phyloP scores from a whole-genome alignment of 2,888 invertebrate genomes.

The Drosophila melanosoma region DNA sequence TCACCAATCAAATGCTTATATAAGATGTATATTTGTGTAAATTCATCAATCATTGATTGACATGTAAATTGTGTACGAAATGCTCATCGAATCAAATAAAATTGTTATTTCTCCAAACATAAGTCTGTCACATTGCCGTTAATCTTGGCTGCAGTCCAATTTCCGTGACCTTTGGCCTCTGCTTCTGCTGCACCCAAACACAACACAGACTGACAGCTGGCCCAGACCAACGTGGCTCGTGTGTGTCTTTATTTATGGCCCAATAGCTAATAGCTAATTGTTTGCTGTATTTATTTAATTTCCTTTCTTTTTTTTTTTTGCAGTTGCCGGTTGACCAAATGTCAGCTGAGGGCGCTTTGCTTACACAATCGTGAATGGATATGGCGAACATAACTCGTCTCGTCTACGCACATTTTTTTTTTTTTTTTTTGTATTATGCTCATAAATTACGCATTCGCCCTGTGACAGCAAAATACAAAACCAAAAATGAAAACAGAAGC shows the following conservation, averaged over 20 bases:
- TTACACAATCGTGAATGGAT: slow-evolving; percentile 31
- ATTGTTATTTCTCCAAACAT: slow-evolving; percentile 68
- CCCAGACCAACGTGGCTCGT: slow-evolving; percentile 2
- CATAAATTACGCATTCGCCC: slow-evolving; percentile 69
- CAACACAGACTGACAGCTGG: slow-evolving; percentile 6
- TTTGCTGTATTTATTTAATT: slow-evolving; percentile 7
- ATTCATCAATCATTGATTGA: slow-evolving; percentile 31
- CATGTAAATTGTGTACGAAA: slow-evolving; percentile 67
- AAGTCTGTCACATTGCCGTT: slow-evolving; percentile 50
- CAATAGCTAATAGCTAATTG: slow-evolving; percentile 61
- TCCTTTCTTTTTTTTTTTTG: neutral
- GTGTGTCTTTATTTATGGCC: slow-evolving; percentile 36
- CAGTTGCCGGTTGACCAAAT: slow-evolving; percentile 41
- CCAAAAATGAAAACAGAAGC: neutral
- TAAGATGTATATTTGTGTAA: neutral
- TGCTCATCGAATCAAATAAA: slow-evolving; percentile 45
- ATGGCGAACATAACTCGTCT: neutral
- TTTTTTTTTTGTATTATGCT: slow-evolving; percentile 23
- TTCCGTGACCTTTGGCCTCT: slow-evolving; percentile 71
- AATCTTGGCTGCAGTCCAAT: slow-evolving; percentile 54
- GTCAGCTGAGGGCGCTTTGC: slow-evolving; percentile 26
- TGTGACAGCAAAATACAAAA: slow-evolving; percentile 16
- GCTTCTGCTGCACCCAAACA: slow-evolving; percentile 9
- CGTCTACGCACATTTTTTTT: slow-evolving; percentile 8
- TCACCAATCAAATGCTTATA: neutral